A percentile compares a stretch with the other conserved stretches of the same genome.
These are phyloP conservation scores for Mormyrus lacerda DNA, from an alignment of 2,113 vertebrate species.

Conservation along the genomic window DNA sequence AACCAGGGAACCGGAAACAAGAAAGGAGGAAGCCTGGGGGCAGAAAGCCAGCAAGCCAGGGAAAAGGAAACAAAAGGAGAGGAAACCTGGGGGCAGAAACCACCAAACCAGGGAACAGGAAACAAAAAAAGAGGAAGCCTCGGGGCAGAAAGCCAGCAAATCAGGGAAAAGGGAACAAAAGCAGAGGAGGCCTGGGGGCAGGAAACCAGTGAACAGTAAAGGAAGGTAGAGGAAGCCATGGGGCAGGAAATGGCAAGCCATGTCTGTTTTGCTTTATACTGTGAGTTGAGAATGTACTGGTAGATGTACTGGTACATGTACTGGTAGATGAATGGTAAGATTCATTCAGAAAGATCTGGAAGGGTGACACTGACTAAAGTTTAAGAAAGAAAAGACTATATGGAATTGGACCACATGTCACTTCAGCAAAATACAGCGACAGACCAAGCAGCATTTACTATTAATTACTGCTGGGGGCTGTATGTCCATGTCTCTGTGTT, in stretches of 20 bases:
- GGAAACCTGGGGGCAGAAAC: neutral
- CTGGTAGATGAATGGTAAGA: neutral
- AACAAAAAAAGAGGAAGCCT: neutral
- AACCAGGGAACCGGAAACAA: neutral
- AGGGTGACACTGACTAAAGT: neutral
- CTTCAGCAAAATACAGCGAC: neutral
- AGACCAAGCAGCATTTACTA: neutral
- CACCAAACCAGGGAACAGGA: neutral
- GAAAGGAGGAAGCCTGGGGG: neutral
- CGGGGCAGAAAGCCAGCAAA: neutral
- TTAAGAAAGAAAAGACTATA: neutral
- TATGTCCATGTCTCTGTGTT: neutral
- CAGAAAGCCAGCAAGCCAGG: neutral
- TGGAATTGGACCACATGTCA: neutral
- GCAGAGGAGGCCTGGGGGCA: neutral
- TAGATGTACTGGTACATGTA: neutral
- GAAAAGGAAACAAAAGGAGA: neutral
- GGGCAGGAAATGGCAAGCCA: neutral
- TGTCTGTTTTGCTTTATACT: neutral
- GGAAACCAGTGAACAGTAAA: neutral
- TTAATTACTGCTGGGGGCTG: neutral
- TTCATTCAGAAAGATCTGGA: neutral
- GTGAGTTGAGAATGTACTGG: neutral
- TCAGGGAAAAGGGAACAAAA: neutral
- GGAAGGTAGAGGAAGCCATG: neutral